Evolutionary conservation across 1,140 invertebrate species (phyloP), one percentile per base, ranked within the genome.

Genomic region (Formica exsecta): DNA sequence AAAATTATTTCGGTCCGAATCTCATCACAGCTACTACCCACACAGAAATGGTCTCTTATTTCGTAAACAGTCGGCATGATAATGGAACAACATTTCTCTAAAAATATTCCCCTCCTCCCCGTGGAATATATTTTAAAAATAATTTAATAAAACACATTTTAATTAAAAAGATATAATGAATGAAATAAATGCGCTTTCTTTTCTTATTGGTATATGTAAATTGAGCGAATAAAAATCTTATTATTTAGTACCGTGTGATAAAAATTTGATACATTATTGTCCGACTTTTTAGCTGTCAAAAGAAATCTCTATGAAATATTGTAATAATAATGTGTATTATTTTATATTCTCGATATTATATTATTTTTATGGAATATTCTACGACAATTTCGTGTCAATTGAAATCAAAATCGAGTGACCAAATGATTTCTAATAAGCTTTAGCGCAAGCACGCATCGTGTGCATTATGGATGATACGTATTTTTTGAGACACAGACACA

Each of bases 261-360:
- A 51, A 41, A 51, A 51, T 54, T 77, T 77, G 88, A 83, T 86
- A 86, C 25, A 74, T 81, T 79, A 83, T 76, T 85, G 61, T 66
- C 65, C 48, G 9, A 19, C 4, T 51, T 51, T 51, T 51, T 16
- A 51, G 16, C 48, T 51, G 1, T 1, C 8, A 51, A 51, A 51
- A 16, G 3, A 51, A 19, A 19, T 51, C 5, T 19, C 16, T 19
- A 4, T 51, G 16, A 51, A 51, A 16, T 19, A 51, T 0, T 44
- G 4, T 8, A 41, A 41, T 41, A 8, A 41, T 16, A 16, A 48
- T 48, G 3, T 16, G 3, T 48, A 16, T 16, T 48, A 16, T 48
- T 11, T 48, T 51, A 19, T 9, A 44, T 2, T 44, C 16, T 51
- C 1, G 1, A 51, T 51, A 16, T 48, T 13, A 16, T 51, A 51